These are phyloP conservation scores for Buceros bicornis DNA, from an alignment of 2,797 vertebrate genomes.

Conservation along the genomic window DNA sequence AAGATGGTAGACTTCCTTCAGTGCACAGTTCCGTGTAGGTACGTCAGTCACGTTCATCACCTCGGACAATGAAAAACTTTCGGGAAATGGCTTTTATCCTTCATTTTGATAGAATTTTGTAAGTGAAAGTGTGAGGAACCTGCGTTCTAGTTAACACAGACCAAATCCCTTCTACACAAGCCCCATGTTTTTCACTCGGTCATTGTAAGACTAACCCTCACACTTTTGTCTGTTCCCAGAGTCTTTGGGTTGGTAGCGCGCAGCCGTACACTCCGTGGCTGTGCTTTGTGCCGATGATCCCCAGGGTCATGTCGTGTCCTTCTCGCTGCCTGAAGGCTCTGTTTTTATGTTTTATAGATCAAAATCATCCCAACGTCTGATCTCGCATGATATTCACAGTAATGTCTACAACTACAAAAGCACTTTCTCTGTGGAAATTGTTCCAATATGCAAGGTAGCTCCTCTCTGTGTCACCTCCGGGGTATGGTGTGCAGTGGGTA, in stretches of 20 bases:
- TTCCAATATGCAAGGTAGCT: constrained; percentile 95
- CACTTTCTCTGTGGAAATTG: constrained; percentile 96
- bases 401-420: constrained; percentile 98
- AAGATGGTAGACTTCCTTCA: constrained; percentile 99
- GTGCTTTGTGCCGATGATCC: not conserved
- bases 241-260: not conserved
- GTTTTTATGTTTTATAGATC: constrained; percentile 78
- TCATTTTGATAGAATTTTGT: not conserved
- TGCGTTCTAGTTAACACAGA: not conserved
- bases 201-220: not conserved
- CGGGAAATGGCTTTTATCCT: not conserved
- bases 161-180: not conserved
- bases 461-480: not conserved
- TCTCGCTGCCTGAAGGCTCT: not conserved
- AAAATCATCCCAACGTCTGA: constrained; percentile 94
- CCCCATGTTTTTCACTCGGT: accelerated
- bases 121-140: not conserved
- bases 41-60: not conserved
- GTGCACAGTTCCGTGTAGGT: constrained; percentile 95
- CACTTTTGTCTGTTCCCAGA: not conserved
- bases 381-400: constrained; percentile 96
- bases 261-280: not conserved
- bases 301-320: not conserved
- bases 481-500: not conserved
- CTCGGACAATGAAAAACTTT: not conserved